Evolutionary conservation across 2,113 vertebrate species (phyloP).

Genomic region (Anolis sagrei): DNA sequence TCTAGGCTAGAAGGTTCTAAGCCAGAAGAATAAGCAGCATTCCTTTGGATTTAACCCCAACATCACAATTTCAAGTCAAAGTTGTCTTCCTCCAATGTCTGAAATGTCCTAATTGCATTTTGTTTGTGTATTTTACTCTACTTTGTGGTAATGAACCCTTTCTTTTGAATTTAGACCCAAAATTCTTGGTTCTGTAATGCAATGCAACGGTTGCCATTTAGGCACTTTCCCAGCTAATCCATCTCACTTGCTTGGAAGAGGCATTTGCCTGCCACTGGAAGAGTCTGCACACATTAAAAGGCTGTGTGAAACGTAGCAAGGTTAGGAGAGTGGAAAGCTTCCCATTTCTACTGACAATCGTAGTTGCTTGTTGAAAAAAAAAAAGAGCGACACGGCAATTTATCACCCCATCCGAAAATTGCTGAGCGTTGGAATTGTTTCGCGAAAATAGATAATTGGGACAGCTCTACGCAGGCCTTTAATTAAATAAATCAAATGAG

Average conservation of each 20-base stretch:
- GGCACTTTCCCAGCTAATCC: not conserved
- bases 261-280: not conserved
- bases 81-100: no score
- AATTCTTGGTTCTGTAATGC: not conserved
- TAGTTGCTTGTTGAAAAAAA: not conserved
- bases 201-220: not conserved
- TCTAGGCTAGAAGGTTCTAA: no score
- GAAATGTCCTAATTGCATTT: no score
- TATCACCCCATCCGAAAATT: not conserved
- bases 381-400: not conserved
- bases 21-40: no score
- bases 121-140: no score
- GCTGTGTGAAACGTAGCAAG: not conserved
- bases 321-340: not conserved
- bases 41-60: no score
- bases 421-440: not conserved
- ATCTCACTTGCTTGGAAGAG: not conserved
- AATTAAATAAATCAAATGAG: conserved; percentile 8
- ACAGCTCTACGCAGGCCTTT: not conserved
- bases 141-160: no score
- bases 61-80: no score
- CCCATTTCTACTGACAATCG: not conserved
- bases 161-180: no score
- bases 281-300: not conserved
- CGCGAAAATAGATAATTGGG: not conserved